Evolutionary conservation across 2,888 invertebrate species (phyloP), one percentile per base, ranked within the genome.

Genomic region (Boloria euphrosyne): DNA sequence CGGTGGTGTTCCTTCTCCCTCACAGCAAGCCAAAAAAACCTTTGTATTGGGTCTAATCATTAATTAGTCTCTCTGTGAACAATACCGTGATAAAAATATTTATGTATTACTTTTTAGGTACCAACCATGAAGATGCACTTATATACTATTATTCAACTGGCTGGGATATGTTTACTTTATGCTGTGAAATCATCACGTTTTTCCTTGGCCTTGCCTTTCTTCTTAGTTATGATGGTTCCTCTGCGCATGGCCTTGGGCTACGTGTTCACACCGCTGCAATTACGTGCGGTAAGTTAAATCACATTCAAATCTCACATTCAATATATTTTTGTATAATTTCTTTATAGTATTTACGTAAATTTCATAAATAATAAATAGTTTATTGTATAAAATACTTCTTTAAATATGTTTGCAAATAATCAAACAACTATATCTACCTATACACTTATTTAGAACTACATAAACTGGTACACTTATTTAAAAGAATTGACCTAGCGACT

Each of bases 161-260:
- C 95, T 3, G 96, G 97, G 77, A 93, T 99, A 75, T 93, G 93
- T 1, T 73, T 96, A 22, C 92, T 99, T 63, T 98, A 98, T 96
- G 93, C 94, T 13, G 96, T 99, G 18, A 99, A 99, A 88, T 97
- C 97, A 17, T 97, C 98, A 3, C 94, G 94, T 61, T 95, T 97
- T 70, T 98, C 98, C 0, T 93, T 99, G 67, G 97, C 97, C 16
- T 96, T 99, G 84, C 99, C 99, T 3, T 98, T 99, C 92, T 97
- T 98, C 86, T 93, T 99, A 58, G 95, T 98, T 70, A 88, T 98
- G 72, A 96, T 98, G 95, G 96, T 98, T 77, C 98, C 98, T 13
- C 91, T 98, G 67, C 92, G 98, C 70, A 94, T 96, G 75, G 93
- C 95, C 66, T 90, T 98, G 78, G 93, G 87, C 13, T 93, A 93